Evolutionary conservation across 1,140 invertebrate species (phyloP), one percentile per base, ranked within the genome.

Genomic region (Cataglyphis hispanica): DNA sequence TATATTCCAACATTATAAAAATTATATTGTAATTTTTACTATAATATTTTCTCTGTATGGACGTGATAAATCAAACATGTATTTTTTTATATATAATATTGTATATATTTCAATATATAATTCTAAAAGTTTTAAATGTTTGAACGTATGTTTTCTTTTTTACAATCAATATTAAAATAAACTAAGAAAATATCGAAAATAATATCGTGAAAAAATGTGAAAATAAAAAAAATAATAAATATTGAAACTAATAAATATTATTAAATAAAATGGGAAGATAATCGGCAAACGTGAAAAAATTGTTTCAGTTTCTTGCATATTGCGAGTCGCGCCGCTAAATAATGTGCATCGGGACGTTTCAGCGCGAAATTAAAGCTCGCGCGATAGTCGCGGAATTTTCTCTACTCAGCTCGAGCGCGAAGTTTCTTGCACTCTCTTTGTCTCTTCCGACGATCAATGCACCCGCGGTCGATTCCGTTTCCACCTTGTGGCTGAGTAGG

Each of bases 311-410:
- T 1, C 37, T 19, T 1, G 3, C 63, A n/a, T 1, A 8, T 10
- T 56, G n/a, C 7, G 46, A 63, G 43, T 69, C 43, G n/a, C 60
- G 25, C 19, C 53, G 40, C 31, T 50, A 50, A 16, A 46, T 31
- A 58, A 31, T 31, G 46, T 31, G 83, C 70, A 27, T 83, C 40
- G 40, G 46, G 3, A 60, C 37, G 78, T 53, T 83, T 76, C 69
- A 31, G 74, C 63, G 72, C n/a, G 58, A 50, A 34, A 64, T 89
- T 67, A 83, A 50, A 40, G 53, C 77, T 60, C 75, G 77, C 67
- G 87, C 77, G 91, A 91, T 91, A 91, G 80, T 86, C 84, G 27
- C 64, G 85, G 80, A 86, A 89, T 91, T 91, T 86, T 87, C 78
- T 63, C 77, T 56, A 69, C 58, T 90, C 89, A 89, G 89, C 86